These are phyloP conservation scores for Poecilia gillii DNA, from an alignment of 2,797 vertebrate genomes.

Conservation along the genomic window DNA sequence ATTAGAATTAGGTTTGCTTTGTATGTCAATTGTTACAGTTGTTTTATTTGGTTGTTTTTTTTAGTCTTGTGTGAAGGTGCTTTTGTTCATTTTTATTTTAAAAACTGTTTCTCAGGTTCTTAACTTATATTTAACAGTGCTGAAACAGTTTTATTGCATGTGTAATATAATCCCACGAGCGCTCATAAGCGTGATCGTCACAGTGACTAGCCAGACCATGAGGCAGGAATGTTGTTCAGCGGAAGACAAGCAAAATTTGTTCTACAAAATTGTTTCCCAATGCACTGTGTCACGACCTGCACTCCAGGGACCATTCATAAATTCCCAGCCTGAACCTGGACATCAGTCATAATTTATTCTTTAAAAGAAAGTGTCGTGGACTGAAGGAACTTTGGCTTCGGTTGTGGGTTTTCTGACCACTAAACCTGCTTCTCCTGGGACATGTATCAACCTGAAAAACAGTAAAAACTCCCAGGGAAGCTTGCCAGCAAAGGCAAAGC, in stretches of 20 bases:
- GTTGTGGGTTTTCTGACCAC: slow-evolving; percentile 56
- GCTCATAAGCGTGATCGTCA: slow-evolving; percentile 21
- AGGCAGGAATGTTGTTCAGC: slow-evolving; percentile 70
- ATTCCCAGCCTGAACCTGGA: slow-evolving; percentile 49
- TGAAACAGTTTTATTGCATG: background rate
- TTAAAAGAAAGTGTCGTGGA: slow-evolving; percentile 42
- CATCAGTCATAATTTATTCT: slow-evolving; percentile 68
- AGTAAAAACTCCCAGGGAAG: slow-evolving; percentile 34
- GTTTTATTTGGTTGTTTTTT: background rate
- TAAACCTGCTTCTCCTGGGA: slow-evolving; percentile 39
- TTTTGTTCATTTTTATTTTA: background rate
- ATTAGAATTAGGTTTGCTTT: background rate
- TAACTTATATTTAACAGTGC: background rate
- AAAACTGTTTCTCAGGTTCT: background rate
- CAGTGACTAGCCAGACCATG: slow-evolving; percentile 63
- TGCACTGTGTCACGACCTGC: slow-evolving; percentile 62
- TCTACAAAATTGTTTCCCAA: slow-evolving; percentile 53
- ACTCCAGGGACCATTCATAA: slow-evolving; percentile 57
- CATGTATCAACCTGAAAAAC: slow-evolving; percentile 52
- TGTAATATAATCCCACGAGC: background rate
- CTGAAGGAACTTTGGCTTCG: slow-evolving; percentile 49
- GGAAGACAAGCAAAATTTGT: slow-evolving; percentile 54
- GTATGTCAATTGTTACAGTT: background rate
- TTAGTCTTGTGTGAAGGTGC: background rate
- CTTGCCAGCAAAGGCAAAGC: slow-evolving; percentile 40